These are phyloP conservation scores for Saxidomus purpurata DNA, from an alignment of 1,140 invertebrate species.

Conservation along the genomic window DNA sequence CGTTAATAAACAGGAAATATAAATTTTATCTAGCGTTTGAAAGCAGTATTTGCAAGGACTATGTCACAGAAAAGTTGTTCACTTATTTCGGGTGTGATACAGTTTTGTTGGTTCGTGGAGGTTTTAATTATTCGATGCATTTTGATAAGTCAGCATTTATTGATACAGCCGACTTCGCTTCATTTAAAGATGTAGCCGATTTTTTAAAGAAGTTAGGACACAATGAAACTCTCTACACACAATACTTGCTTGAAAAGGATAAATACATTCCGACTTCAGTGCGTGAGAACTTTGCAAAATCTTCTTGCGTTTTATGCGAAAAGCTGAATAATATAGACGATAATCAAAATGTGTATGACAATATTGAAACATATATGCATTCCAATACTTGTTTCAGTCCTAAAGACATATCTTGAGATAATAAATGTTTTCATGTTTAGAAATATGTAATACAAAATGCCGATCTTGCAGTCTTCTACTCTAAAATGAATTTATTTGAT, in stretches of 20 bases:
- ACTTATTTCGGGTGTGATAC: constrained; percentile 3
- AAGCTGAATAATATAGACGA: constrained; percentile 27
- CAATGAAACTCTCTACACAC: not conserved
- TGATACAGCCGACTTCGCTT: constrained; percentile 16
- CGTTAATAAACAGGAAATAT: constrained; percentile 39
- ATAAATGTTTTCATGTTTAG: too few relatives aligned
- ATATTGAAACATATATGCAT: not conserved
- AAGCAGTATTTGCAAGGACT: constrained; percentile 98
- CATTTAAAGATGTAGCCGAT: not conserved
- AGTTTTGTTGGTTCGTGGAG: constrained; percentile 30
- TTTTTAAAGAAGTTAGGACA: not conserved
- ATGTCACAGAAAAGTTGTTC: constrained; percentile 98
- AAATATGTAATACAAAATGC: too few relatives aligned
- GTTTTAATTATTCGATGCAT: not conserved
- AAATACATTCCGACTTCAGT: not conserved
- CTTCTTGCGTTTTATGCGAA: constrained; percentile 17
- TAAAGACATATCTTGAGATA: too few relatives aligned
- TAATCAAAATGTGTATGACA: not conserved
- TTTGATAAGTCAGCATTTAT: constrained; percentile 3
- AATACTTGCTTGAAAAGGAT: constrained; percentile 4
- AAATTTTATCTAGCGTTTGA: constrained; percentile 86
- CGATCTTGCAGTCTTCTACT: too few relatives aligned
- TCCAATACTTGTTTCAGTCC: not conserved
- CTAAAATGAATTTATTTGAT: constrained; percentile 98
- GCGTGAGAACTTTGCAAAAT: not conserved